phyloP scores from a whole-genome alignment of 2,797 vertebrate genomes.

The Acrossocheilus wenchowensis region DNA sequence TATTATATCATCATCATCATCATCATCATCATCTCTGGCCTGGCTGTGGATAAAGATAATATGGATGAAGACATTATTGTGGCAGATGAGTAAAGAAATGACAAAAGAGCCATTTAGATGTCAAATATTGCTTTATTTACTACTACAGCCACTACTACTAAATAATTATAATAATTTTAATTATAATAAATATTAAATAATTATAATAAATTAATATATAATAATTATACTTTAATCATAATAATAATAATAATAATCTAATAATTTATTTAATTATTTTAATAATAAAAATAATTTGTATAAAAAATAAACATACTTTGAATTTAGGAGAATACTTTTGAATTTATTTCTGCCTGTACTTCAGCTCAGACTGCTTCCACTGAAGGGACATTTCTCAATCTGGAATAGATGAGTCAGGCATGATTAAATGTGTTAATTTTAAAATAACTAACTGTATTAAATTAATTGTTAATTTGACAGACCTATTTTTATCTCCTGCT shows the following conservation, averaged over 20 bases:
- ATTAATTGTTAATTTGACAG: slow-evolving; percentile 3
- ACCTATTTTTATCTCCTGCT: neutral
- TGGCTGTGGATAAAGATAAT: no score
- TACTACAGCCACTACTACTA: neutral
- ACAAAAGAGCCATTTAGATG: neutral
- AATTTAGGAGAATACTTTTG: neutral
- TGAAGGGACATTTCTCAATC: neutral
- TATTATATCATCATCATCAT: neutral
- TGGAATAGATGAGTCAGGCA: neutral
- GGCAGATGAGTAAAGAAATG: neutral
- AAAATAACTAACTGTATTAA: neutral
- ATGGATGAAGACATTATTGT: neutral
- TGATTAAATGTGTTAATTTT: neutral
- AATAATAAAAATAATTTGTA: neutral
- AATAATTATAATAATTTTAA: neutral
- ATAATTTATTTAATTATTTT: neutral
- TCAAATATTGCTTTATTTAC: neutral
- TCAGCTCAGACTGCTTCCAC: neutral
- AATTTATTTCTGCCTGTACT: neutral
- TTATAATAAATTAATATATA: no score
- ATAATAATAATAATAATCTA: no score
- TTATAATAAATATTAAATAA: no score
- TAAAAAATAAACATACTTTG: neutral
- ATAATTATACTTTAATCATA: neutral
- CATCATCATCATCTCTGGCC: no score